Evolutionary conservation across 2,113 vertebrate species (phyloP), one percentile per base, ranked within the genome.

Genomic region (Podarcis cretensis): DNA sequence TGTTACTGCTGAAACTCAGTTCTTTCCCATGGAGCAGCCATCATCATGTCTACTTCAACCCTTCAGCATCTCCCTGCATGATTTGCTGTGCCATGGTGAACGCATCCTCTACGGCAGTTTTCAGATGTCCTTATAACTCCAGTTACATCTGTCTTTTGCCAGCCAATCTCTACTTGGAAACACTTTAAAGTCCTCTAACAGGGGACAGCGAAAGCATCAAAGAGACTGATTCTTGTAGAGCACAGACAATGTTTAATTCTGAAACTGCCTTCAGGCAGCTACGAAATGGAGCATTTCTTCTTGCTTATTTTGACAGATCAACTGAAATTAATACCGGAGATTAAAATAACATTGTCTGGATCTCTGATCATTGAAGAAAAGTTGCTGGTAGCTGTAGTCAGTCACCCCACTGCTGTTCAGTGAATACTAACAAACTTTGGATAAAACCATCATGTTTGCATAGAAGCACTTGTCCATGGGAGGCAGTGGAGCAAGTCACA

Each of bases 291-390:
- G 93, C 66, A 81, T 75, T 2, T 3, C 91, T 89, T 57, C 35
- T 59, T 81, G 7, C 20, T 94, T 94, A 77, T 88, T 89, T 95
- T 92, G 88, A 54, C 74, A 90, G 30, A 86, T 93, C 90, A 68
- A 20, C 89, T 90, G 81, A 94, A 91, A 92, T 78, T 57, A 93
- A 92, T 90, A 81, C 66, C 93, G 6, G 69, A 91, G 74, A 84
- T 94, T 95, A 94, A 95, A 92, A 76, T 85, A 90, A 89, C 87
- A 91, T 90, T 86, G 59, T 92, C 90, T 93, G 92, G 78, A 89
- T 91, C 66, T 89, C 78, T 3, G 6, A 92, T 16, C 90, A 30
- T 79, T 93, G 94, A 66, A 79, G 40, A 92, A 94, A 92, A 91
- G 65, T 57, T 25, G 5, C n/a, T 66, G 20, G 32, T 27, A 27